Base-by-base conservation (phyloP, 2,888 invertebrate genomes). In the Caradrina kadenii region DNA sequence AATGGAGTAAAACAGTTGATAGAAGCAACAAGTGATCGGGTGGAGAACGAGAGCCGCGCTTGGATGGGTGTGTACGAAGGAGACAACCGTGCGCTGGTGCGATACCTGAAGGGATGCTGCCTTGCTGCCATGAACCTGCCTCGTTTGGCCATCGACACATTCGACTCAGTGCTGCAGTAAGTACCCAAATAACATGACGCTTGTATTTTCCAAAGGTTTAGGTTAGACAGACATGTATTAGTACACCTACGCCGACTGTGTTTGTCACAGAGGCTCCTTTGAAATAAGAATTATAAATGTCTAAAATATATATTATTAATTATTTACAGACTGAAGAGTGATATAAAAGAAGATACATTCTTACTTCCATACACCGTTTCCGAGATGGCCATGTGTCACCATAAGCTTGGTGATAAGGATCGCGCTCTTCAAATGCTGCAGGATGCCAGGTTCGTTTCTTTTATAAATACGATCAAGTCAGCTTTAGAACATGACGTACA, bases 301-400 rank as follows among this genome's bases (percentile, higher is more conserved):
- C 17, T 31, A 0, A 22, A 11, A 35, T 45, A 22, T 19, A 11
- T 1, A 13, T 52, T 45, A 53, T 50, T 50, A 7, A 45, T 56
- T 65, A 54, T 74, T 72, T 81, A 52, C 86, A 94, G 96, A 63
- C 89, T 97, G 88, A 97, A 97, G 84, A 97, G 97, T 83, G 96
- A 97, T 60, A 96, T 99, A 70, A 97, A 97, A 71, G 98, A 98
- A 77, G 99, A 99, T 90, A 96, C 96, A 0, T 99, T 98, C 93
- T 92, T 99, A 66, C 95, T 98, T 19, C 99, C 99, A 0, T 99
- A 98, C 91, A 97, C 99, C 5, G 96, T 97, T 61, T 97, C 98
- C 17, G 99, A 99, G 92, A 96, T 99, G 86, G 99, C 98, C 0
- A 96, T 98, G 87, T 96, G 99, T 68, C 97, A 98, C 88, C 96